These are phyloP conservation scores for Eristalis pertinax DNA, from an alignment of 2,888 invertebrate genomes.

Conservation along the genomic window DNA sequence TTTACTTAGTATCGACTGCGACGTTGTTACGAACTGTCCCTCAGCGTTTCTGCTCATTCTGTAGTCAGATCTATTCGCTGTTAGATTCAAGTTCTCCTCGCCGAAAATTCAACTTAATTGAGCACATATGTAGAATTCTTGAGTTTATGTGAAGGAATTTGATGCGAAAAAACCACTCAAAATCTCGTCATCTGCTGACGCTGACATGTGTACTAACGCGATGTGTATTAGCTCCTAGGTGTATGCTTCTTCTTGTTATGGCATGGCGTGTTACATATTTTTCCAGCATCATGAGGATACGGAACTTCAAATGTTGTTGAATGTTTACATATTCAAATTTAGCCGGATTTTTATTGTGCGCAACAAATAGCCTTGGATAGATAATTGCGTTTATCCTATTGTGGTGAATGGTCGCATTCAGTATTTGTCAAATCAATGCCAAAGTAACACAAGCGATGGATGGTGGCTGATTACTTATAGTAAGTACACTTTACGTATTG, in stretches of 20 bases:
- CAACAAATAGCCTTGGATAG: not conserved
- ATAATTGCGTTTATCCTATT: not conserved
- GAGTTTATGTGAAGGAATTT: not conserved
- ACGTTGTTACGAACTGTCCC: not conserved
- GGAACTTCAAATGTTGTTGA: too few species aligned
- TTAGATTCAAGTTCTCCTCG: not conserved
- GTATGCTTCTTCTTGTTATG: too few species aligned
- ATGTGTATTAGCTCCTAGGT: too few species aligned
- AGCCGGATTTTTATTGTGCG: not conserved
- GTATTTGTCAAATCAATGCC: not conserved
- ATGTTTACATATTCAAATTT: not conserved
- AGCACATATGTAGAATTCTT: too few species aligned
- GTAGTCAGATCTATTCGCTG: not conserved
- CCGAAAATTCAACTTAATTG: too few species aligned
- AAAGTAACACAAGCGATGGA: not conserved
- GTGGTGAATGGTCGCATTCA: not conserved
- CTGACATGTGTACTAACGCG: too few species aligned
- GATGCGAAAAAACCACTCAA: too few species aligned
- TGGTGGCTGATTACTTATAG: not conserved
- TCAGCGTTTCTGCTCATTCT: not conserved
- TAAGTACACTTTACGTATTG: not conserved
- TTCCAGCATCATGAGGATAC: too few species aligned
- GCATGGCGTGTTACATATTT: too few species aligned
- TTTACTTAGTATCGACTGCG: not conserved
- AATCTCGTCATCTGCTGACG: too few species aligned